A percentile compares a stretch with the other conserved stretches of the same genome.
These are phyloP conservation scores for Xestobium rufovillosum DNA, from an alignment of 2,888 invertebrate species.

Conservation along the genomic window DNA sequence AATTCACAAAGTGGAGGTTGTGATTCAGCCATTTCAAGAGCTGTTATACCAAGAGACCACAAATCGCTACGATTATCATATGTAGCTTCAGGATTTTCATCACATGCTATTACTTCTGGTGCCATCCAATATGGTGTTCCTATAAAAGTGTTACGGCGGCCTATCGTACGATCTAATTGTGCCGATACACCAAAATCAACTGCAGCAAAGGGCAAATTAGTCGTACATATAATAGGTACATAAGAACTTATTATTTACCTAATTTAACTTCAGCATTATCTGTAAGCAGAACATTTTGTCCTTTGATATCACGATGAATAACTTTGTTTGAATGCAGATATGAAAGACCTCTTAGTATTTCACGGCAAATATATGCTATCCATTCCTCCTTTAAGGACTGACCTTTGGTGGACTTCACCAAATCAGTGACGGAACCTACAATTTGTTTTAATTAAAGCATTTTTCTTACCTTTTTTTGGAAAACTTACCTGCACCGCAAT, in stretches of 20 bases:
- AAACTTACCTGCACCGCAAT: conserved; percentile 87
- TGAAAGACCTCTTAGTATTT: conserved; percentile 89
- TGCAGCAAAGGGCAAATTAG: conserved; percentile 39
- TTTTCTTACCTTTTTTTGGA: too few species aligned
- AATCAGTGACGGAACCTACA: conserved; percentile 89
- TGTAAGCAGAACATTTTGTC: conserved; percentile 97
- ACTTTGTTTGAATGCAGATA: conserved; percentile 99
- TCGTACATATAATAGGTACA: background rate
- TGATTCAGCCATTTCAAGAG: conserved; percentile 99
- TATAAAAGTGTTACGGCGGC: conserved; percentile 97
- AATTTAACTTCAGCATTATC: conserved; percentile 99
- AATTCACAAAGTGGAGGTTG: conserved; percentile 98
- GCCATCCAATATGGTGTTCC: conserved; percentile 99
- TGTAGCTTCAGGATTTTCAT: conserved; percentile 99
- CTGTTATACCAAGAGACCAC: conserved; percentile 93
- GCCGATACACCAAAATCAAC: conserved; percentile 99
- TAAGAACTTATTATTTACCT: conserved; percentile 49
- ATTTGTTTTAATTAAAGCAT: conserved; percentile 22
- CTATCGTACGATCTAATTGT: conserved; percentile 97
- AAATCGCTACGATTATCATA: conserved; percentile 95
- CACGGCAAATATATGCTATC: conserved; percentile 98
- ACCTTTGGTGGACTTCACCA: conserved; percentile 98
- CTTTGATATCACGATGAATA: conserved; percentile 98
- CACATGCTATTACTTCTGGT: conserved; percentile 98
- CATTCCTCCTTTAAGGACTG: conserved; percentile 98